Evolutionary conservation across 2,888 invertebrate genomes (phyloP).

Genomic region (Aporophyla nigra): DNA sequence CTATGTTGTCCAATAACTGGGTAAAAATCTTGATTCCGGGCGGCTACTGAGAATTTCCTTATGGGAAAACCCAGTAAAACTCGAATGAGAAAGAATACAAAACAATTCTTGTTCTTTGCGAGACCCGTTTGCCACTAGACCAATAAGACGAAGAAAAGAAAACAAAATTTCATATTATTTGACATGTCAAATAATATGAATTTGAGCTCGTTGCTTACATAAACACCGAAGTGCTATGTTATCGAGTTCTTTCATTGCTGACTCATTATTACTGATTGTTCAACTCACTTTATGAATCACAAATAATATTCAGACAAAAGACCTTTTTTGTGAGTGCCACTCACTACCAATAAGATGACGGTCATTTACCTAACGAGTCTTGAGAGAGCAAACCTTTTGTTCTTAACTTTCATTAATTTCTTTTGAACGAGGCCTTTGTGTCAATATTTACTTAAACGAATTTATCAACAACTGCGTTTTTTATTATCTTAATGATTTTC

Average conservation of each 20-base stretch:
- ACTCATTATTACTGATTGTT: slow-evolving; percentile 42
- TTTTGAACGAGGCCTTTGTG: slow-evolving; percentile 9
- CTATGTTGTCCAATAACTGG: not conserved
- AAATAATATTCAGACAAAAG: slow-evolving; percentile 37
- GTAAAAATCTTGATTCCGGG: not conserved
- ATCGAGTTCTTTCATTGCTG: slow-evolving; percentile 21
- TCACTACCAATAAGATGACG: slow-evolving; percentile 20
- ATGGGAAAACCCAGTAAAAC: not conserved
- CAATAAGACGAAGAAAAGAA: not conserved
- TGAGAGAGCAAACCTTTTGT: slow-evolving; percentile 25
- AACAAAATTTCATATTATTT: not conserved
- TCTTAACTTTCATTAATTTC: slow-evolving; percentile 17
- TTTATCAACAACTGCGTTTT: slow-evolving; percentile 2
- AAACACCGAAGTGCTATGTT: not conserved
- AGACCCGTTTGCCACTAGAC: not conserved
- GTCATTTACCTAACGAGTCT: slow-evolving; percentile 19
- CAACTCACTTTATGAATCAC: slow-evolving; percentile 33
- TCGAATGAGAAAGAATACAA: not conserved
- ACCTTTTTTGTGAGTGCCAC: slow-evolving; percentile 25
- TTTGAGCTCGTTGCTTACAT: not conserved
- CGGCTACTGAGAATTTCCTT: not conserved
- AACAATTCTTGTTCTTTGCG: not conserved
- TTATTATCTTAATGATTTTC: slow-evolving; percentile 7
- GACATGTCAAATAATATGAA: no score
- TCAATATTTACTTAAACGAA: slow-evolving; percentile 3